A percentile compares a stretch with the other conserved stretches of the same genome.
These are phyloP conservation scores for Trissolcus brochymenae DNA, from an alignment of 2,888 invertebrate species.

Conservation along the genomic window DNA sequence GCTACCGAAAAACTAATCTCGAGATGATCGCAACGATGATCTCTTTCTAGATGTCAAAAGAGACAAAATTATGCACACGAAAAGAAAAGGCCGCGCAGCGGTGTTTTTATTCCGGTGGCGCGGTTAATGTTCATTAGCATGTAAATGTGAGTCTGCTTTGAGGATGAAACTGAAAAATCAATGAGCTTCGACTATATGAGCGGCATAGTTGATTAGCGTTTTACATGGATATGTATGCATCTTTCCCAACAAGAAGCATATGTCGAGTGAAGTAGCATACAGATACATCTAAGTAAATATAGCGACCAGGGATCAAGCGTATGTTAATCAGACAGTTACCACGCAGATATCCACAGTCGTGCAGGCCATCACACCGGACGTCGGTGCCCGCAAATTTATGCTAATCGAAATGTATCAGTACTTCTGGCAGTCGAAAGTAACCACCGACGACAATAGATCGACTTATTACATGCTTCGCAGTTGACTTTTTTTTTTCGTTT, in stretches of 20 bases:
- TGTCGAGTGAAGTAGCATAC: slow-evolving; percentile 55
- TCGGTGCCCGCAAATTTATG: slow-evolving; percentile 74
- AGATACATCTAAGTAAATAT: slow-evolving; percentile 59
- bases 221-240: slow-evolving; percentile 58
- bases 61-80: not conserved
- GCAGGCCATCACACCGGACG: slow-evolving; percentile 71
- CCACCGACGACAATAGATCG: slow-evolving; percentile 58
- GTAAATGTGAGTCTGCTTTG: slow-evolving; percentile 52
- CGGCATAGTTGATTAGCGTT: slow-evolving; percentile 58
- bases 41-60: not conserved
- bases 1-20: not conserved
- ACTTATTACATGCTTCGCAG: slow-evolving; percentile 43
- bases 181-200: slow-evolving; percentile 52
- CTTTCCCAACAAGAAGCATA: slow-evolving; percentile 52
- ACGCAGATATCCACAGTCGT: slow-evolving; percentile 70
- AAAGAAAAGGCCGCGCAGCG: slow-evolving; percentile 1
- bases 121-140: slow-evolving; percentile 52
- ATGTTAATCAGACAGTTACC: slow-evolving; percentile 72
- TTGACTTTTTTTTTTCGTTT: slow-evolving; percentile 25
- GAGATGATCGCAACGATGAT: slow-evolving; percentile 5
- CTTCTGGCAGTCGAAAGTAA: slow-evolving; percentile 66
- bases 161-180: slow-evolving; percentile 58
- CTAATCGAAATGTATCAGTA: slow-evolving; percentile 75
- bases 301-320: slow-evolving; percentile 71
- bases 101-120: slow-evolving; percentile 32